Percentiles rank a stretch among this genome's conserved stretches.
These are phyloP conservation scores for Nyleta sp. DNA, from an alignment of 2,888 invertebrate genomes.

Conservation along the genomic window DNA sequence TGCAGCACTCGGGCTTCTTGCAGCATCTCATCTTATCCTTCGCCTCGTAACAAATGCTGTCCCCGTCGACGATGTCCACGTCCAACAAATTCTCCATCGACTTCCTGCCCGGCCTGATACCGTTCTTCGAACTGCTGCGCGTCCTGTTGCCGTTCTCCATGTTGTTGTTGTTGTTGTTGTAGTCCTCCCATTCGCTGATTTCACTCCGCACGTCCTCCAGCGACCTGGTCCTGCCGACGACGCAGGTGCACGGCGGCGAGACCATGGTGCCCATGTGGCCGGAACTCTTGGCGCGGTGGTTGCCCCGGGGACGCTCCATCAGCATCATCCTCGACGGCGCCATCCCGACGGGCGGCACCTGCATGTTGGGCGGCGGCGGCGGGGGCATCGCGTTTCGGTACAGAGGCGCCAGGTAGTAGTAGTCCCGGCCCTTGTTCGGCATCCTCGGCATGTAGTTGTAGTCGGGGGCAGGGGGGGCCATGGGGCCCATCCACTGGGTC, in stretches of 20 bases:
- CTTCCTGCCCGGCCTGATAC: conserved; percentile 85
- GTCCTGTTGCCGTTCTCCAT: conserved; percentile 85
- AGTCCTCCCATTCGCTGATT: conserved; percentile 86
- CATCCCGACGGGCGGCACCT: conserved; percentile 72
- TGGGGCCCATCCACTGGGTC: conserved; percentile 83
- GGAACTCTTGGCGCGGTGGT: conserved; percentile 69
- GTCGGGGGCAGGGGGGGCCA: conserved; percentile 82
- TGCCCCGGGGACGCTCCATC: conserved; percentile 73
- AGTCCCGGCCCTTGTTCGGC: conserved; percentile 82
- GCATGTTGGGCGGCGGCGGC: conserved; percentile 77
- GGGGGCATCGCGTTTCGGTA: conserved; percentile 87
- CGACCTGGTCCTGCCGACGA: conserved; percentile 86
- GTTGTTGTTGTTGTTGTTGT: conserved; percentile 76
- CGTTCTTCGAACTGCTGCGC: conserved; percentile 82
- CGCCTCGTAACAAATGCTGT: conserved; percentile 69
- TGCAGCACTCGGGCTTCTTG: conserved; percentile 68
- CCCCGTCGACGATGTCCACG: conserved; percentile 71
- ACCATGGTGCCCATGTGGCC: conserved; percentile 68
- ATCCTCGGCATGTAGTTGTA: conserved; percentile 84
- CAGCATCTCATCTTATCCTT: conserved; percentile 71
- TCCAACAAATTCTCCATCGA: conserved; percentile 88
- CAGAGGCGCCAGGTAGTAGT: conserved; percentile 88
- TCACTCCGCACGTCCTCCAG: conserved; percentile 89
- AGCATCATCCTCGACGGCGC: conserved; percentile 77
- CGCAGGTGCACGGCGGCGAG: conserved; percentile 85